Evolutionary conservation across 2,113 vertebrate species (phyloP).

Genomic region (Bothrops jararaca): DNA sequence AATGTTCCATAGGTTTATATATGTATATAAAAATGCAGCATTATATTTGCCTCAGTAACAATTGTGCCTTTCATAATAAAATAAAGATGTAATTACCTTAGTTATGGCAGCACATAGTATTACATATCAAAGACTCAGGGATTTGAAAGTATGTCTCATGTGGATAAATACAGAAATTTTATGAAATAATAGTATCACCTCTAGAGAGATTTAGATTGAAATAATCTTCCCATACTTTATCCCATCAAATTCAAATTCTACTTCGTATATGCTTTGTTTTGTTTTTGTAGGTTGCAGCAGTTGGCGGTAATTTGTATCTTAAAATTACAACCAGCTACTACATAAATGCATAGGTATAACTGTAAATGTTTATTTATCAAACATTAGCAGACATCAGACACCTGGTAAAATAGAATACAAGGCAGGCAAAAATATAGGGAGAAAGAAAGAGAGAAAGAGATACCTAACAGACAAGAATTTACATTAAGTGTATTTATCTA

Average conservation of each 20-base stretch:
- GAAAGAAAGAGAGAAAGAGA: no score
- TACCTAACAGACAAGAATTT: no score
- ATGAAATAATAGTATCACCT: conserved; percentile 14
- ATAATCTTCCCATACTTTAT: neutral
- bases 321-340: no score
- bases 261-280: neutral
- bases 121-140: neutral
- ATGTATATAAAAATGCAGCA: neutral
- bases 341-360: no score
- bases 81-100: neutral
- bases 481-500: no score
- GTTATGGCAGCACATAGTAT: neutral
- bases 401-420: no score
- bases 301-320: neutral
- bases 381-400: no score
- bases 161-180: neutral
- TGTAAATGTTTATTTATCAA: neutral
- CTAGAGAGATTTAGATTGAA: neutral
- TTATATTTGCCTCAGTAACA: conserved; percentile 24
- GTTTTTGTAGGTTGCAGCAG: neutral
- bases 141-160: neutral
- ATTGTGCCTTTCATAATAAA: conserved; percentile 24
- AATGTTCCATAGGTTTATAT: conserved; percentile 6
- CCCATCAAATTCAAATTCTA: neutral
- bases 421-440: no score